A percentile compares a stretch with the other conserved stretches of the same genome.
Evolutionary conservation across 2,888 invertebrate species (phyloP).

Genomic region (Alviniconcha strummeri): DNA sequence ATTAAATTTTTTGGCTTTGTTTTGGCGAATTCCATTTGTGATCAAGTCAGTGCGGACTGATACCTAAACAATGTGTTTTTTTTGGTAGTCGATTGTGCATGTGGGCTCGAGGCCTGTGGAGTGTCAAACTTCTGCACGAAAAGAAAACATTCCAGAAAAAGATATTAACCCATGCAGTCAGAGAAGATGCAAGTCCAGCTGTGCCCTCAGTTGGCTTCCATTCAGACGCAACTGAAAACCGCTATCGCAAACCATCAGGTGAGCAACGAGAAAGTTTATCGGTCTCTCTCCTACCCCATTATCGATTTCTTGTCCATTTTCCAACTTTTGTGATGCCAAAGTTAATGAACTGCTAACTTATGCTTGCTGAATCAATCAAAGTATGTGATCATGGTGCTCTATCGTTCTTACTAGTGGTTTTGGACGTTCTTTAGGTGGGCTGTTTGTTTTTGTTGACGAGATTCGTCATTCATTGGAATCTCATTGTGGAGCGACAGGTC

Average conservation of each 20-base stretch:
- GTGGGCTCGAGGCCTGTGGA: slow-evolving; percentile 23
- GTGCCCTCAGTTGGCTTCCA: slow-evolving; percentile 59
- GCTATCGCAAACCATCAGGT: slow-evolving; percentile 72
- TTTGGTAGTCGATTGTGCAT: slow-evolving; percentile 23
- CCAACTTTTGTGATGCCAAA: slow-evolving; percentile 31
- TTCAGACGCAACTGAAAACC: slow-evolving; percentile 67
- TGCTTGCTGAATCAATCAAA: slow-evolving; percentile 5
- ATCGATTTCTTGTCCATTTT: slow-evolving; percentile 36
- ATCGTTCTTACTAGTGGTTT: neutral
- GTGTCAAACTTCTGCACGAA: slow-evolving; percentile 17
- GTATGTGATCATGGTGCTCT: neutral
- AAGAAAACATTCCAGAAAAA: slow-evolving; percentile 18
- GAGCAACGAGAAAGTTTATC: slow-evolving; percentile 42
- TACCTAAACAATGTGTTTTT: slow-evolving; percentile 17
- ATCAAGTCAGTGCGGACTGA: slow-evolving; percentile 15
- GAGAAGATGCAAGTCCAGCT: slow-evolving; percentile 23
- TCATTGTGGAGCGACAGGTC: slow-evolving; percentile 19
- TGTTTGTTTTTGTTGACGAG: neutral
- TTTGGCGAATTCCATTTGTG: too few species aligned
- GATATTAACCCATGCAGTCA: slow-evolving; percentile 14
- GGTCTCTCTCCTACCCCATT: slow-evolving; percentile 31
- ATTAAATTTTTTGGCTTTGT: too few species aligned
- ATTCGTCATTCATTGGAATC: neutral
- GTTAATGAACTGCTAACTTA: slow-evolving; percentile 32
- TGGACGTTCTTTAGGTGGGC: neutral